A percentile compares a stretch with the other conserved stretches of the same genome.
phyloP scores from a whole-genome alignment of 2,888 invertebrate genomes.

The Aporophyla lueneburgensis region DNA sequence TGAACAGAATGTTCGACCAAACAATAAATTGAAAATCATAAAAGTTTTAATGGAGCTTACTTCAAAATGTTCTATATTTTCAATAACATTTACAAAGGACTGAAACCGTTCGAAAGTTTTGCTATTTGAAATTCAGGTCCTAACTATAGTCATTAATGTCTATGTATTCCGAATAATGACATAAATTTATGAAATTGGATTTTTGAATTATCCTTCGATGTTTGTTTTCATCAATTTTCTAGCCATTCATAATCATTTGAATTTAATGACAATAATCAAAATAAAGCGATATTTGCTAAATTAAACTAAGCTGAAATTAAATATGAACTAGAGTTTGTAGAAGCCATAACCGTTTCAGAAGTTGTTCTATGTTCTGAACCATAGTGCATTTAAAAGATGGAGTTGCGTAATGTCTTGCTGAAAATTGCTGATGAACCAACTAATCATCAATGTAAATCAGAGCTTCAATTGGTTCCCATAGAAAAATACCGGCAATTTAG shows the following conservation, averaged over 20 bases:
- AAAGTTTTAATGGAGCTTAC: slow-evolving; percentile 50
- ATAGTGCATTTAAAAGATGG: slow-evolving; percentile 12
- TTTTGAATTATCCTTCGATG: slow-evolving; percentile 3
- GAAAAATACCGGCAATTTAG: neutral
- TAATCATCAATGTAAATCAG: neutral
- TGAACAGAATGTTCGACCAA: slow-evolving; percentile 13
- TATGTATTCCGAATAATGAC: neutral
- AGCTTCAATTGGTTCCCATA: neutral
- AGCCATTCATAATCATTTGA: neutral
- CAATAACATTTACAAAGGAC: slow-evolving; percentile 44
- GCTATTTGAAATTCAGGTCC: slow-evolving; percentile 35
- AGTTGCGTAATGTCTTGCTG: neutral
- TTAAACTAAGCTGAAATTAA: slow-evolving; percentile 14
- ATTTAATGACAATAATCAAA: neutral
- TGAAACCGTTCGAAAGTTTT: slow-evolving; percentile 18
- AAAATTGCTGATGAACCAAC: neutral
- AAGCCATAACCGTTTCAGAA: slow-evolving; percentile 6
- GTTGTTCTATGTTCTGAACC: neutral
- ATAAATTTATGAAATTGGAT: slow-evolving; percentile 5
- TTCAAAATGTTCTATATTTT: slow-evolving; percentile 49
- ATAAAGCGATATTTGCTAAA: neutral
- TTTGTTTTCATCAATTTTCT: slow-evolving; percentile 9
- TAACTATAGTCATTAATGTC: slow-evolving; percentile 3
- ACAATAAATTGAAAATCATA: slow-evolving; percentile 37
- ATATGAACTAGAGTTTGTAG: slow-evolving; percentile 2